phyloP scores from a whole-genome alignment of 2,797 vertebrate species.

The Choloepus didactylus region DNA sequence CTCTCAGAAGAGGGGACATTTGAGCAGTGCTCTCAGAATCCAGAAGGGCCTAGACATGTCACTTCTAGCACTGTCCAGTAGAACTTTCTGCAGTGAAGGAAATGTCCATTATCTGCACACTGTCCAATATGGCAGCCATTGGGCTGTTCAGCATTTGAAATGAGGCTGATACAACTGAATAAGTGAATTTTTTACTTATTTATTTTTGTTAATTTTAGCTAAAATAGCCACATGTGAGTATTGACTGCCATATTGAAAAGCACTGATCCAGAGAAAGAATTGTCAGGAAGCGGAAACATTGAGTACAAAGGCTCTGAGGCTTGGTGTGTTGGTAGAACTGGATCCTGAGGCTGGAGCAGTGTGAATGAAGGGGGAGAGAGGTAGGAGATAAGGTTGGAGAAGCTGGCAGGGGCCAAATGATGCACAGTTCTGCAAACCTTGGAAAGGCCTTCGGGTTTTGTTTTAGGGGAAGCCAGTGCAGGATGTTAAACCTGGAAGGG shows the following conservation, averaged over 20 bases:
- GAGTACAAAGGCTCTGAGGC: neutral
- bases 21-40: neutral
- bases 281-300: neutral
- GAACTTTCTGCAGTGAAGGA: neutral
- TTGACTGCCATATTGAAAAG: neutral
- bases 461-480: neutral
- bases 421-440: too few relatives aligned
- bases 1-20: neutral
- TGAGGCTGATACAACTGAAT: neutral
- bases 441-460: neutral
- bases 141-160: neutral
- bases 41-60: neutral
- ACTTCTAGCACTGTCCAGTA: neutral
- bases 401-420: neutral
- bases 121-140: neutral
- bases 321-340: neutral
- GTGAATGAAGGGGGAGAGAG: neutral
- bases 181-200: neutral
- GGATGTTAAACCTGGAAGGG: neutral
- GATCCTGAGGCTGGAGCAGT: neutral
- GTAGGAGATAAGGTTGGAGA: neutral
- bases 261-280: neutral
- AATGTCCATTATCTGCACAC: neutral
- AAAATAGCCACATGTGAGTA: neutral
- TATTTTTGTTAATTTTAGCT: neutral